Base-by-base conservation (phyloP, 2,113 vertebrate species). In the Lepus europaeus region DNA sequence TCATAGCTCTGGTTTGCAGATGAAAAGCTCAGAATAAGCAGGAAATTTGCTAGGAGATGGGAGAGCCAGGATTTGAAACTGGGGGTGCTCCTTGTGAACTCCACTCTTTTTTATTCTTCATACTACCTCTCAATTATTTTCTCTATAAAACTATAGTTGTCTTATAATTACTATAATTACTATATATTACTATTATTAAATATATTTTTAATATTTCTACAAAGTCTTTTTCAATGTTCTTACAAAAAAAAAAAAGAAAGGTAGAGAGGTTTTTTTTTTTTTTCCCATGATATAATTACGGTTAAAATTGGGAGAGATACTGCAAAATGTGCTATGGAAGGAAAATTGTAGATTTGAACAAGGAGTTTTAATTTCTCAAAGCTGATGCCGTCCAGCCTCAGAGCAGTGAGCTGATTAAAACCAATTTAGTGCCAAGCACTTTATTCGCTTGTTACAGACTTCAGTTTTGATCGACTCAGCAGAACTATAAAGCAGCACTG, bases 401-500 rank as follows among this genome's bases (percentile, higher is more conserved):
- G 72, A 85, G 29, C 69, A 94, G 64, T 93, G 63, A 90, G 56
- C n/a, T 39, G 74, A 94, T 45, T 36, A 78, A 96, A 94, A 77
- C 17, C 31, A 94, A 45, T 74, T 94, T 79, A 61, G 81, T 33
- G 23, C 68, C 39, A 76, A 93, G 64, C 29, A 73, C 73, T 91
- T 87, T 81, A 91, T 91, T 92, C 72, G 0, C 19, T 86, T 90
- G 96, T 95, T 96, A 82, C 11, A 82, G 92, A 89, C 89, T 74
- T 88, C 36, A 81, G 86, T 88, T 95, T 93, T 97, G 90, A 96
- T 95, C 68, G 70, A 88, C 84, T 97, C 80, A 91, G 92, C 81
- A 92, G 69, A 97, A 95, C 94, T 93, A 94, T 94, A 87, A 96
- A 45, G 63, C 29, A 63, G 74, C 70, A 89, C 59, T 86, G 93